Evolutionary conservation across 2,113 vertebrate genomes (phyloP).

Genomic region (Galemys pyrenaicus): DNA sequence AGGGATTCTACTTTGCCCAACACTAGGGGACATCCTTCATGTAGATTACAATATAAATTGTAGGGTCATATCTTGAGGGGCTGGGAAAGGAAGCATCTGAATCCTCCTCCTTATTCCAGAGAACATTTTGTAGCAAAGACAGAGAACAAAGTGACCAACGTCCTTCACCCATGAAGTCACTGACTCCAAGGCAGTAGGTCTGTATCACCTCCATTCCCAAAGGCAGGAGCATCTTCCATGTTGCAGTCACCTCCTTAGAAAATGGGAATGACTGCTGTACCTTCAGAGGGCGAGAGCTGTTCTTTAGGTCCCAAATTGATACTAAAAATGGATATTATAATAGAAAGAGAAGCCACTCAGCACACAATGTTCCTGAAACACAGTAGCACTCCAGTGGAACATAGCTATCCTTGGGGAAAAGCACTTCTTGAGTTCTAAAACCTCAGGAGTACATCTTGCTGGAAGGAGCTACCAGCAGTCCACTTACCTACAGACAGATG

Average conservation of each 20-base stretch:
- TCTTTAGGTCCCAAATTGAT: neutral
- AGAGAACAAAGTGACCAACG: neutral
- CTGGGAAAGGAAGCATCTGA: neutral
- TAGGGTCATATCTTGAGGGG: fast-evolving
- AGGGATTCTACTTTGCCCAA: neutral
- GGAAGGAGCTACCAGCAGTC: neutral
- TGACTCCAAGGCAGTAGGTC: neutral
- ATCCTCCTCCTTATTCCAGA: neutral
- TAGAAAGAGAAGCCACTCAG: neutral
- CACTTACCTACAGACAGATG: neutral
- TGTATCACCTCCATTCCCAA: neutral
- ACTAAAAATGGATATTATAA: neutral
- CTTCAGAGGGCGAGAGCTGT: neutral
- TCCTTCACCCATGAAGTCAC: neutral
- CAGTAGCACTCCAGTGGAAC: neutral
- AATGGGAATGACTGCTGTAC: neutral
- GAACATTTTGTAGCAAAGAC: neutral
- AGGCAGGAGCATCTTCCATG: neutral
- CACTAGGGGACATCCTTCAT: neutral
- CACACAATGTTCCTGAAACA: neutral
- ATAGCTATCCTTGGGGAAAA: neutral
- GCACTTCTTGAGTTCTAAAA: neutral
- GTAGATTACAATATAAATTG: fast-evolving
- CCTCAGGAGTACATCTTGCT: neutral
- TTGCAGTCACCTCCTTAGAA: neutral